Percentiles rank a stretch among this genome's conserved stretches.
These are phyloP conservation scores for Zaprionus africanus DNA, from an alignment of 1,140 invertebrate genomes.

Conservation along the genomic window DNA sequence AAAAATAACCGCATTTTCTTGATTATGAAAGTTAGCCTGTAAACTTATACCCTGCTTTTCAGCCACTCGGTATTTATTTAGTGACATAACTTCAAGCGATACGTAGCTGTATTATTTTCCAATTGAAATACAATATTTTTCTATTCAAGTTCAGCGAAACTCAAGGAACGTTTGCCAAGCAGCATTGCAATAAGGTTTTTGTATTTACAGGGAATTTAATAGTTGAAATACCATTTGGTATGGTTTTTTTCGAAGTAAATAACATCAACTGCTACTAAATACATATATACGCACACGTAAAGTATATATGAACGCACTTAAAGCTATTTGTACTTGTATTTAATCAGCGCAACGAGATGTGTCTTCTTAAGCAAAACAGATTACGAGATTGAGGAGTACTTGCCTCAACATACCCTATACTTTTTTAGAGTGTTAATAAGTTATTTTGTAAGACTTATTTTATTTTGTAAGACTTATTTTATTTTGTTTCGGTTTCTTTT, in stretches of 20 bases:
- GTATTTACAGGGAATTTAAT: slow-evolving; percentile 6
- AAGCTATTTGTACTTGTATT: slow-evolving; percentile 2
- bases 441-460: background rate
- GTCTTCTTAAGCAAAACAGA: background rate
- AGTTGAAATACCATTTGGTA: background rate
- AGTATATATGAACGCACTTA: background rate
- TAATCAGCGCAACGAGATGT: slow-evolving; percentile 18
- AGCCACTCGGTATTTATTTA: background rate
- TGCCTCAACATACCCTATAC: slow-evolving; percentile 1
- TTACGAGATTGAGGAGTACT: background rate
- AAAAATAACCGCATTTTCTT: slow-evolving; percentile 13
- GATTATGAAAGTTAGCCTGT: background rate
- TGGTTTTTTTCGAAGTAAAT: background rate
- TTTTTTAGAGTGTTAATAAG: background rate
- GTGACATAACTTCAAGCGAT: background rate
- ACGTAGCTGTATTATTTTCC: background rate
- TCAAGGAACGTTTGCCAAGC: background rate
- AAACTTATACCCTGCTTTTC: background rate
- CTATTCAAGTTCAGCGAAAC: background rate
- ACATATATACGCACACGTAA: slow-evolving; percentile 2
- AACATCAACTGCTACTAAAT: slow-evolving; percentile 8
- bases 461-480: background rate
- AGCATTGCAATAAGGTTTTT: background rate
- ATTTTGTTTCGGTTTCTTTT: background rate
- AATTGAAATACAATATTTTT: background rate